Evolutionary conservation across 2,113 vertebrate genomes (phyloP), one percentile per base, ranked within the genome.

Genomic region (Daubentonia madagascariensis): DNA sequence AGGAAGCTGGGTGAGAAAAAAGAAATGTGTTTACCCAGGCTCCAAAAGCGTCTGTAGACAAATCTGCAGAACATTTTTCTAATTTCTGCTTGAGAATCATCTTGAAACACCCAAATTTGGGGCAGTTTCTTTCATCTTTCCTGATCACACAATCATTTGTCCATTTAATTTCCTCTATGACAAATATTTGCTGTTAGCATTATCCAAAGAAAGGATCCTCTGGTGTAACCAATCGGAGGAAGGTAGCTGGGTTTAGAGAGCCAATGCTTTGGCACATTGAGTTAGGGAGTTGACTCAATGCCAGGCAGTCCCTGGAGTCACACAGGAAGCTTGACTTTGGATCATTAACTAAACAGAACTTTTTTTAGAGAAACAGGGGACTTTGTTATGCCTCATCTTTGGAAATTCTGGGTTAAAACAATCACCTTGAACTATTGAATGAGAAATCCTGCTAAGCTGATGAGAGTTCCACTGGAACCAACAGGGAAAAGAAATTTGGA

Each of bases 311-410:
- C 78, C 91, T 40, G 6, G 84, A 67, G 84, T 70, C 73, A 85
- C 4, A 35, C 3, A 6, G 52, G 78, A 59, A 94, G 45, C 67
- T 91, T 91, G 50, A 16, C 25, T 57, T 76, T 54, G 22, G 65
- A 57, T 85, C 79, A 85, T 80, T 89, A 94, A 89, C 67, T 95
- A 84, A 84, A 84, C 90, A 90, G 22, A 85, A 85, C 63, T 79
- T 30, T 72, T 5, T 63, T 72, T 48, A 85, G 50, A 52, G 65
- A 37, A 70, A 81, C 88, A 70, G 3, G 79, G 94, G 84, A 89
- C 50, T 76, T 92, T 85, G 81, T 96, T 95, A 95, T 79, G 25
- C 37, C 85, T 72, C 37, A 50, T 45, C 87, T 88, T 91, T 91
- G 83, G 73, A 84, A 93, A 87, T 54, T 87, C 75, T 88, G 54